Evolutionary conservation across 2,113 vertebrate species (phyloP), one percentile per base, ranked within the genome.

Genomic region (Cottus gobio): DNA sequence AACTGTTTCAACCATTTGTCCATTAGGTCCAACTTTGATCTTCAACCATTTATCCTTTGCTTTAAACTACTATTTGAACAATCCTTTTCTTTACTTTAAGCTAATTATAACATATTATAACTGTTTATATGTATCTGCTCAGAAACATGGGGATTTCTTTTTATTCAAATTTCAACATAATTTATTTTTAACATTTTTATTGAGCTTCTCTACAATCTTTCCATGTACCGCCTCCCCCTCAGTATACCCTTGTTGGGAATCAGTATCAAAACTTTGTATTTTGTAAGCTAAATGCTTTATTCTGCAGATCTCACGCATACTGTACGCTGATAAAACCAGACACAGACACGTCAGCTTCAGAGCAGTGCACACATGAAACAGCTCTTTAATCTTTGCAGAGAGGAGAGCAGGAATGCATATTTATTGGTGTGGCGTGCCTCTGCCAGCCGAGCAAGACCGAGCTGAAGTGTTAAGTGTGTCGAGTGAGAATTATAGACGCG

Each of bases 401-500:
- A 46, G 75, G 26, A 34, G 71, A 80, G 62, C 50, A 90, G 90
- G 91, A 92, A 93, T 94, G 91, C 71, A 64, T 81, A 88, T 90
- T 90, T 93, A 87, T 85, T 86, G 77, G 84, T 26, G 72, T 84
- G 67, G 86, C 88, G 15, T 94, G 93, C 82, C 91, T 71, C n/a
- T 81, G 90, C 94, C 91, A 92, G 88, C 85, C 62, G 39, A 72
- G 69, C 50, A 58, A 58, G 65, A 63, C 83, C 71, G 36, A 87
- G 71, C 81, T 77, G 71, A 88, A 86, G 85, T 79, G 79, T 90
- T 80, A 82, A 90, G 80, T 77, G 82, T 90, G 86, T 86, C 56
- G 71, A 81, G 77, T 61, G 78, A 83, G 77, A 92, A 92, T 90
- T 91, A 91, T 76, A 87, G 90, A 54, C 37, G 20, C 75, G 82